Evolutionary conservation across 2,888 invertebrate species (phyloP).

Genomic region (Drosophila tanythrix): DNA sequence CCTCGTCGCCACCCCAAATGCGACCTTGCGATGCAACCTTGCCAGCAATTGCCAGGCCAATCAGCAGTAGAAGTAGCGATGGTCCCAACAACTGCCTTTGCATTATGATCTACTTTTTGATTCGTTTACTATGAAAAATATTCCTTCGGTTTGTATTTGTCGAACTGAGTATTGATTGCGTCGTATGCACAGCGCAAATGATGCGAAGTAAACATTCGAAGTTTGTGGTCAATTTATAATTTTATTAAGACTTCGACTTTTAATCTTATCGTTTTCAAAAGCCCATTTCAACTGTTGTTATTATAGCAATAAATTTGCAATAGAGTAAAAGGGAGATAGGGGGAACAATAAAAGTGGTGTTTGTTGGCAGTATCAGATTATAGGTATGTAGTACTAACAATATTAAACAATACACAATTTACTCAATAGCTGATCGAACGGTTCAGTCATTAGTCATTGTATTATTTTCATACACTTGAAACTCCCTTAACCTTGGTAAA

Average conservation of each 20-base stretch:
- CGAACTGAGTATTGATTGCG: conserved; percentile 3
- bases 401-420: background rate
- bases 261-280: conserved; percentile 67
- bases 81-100: conserved; percentile 10
- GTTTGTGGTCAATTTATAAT: conserved; percentile 1
- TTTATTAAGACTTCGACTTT: conserved; percentile 45
- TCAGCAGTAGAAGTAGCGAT: conserved; percentile 8
- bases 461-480: background rate
- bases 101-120: conserved; percentile 18
- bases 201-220: conserved; percentile 14
- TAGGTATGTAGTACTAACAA: background rate
- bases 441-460: background rate
- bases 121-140: background rate
- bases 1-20: conserved; percentile 82
- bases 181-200: conserved; percentile 48
- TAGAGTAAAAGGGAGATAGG: background rate
- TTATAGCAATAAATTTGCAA: conserved; percentile 44
- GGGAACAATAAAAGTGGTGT: background rate
- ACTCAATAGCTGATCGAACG: background rate
- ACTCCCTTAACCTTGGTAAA: background rate
- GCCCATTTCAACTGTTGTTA: conserved; percentile 27
- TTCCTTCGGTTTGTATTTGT: background rate
- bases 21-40: conserved; percentile 36
- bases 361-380: conserved; percentile 3
- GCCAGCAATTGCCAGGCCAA: conserved; percentile 9